Percentiles rank a stretch among this genome's conserved stretches.
Conservation (phyloP, 2,888 invertebrate species). For the Latrodectus hesperus region DNA sequence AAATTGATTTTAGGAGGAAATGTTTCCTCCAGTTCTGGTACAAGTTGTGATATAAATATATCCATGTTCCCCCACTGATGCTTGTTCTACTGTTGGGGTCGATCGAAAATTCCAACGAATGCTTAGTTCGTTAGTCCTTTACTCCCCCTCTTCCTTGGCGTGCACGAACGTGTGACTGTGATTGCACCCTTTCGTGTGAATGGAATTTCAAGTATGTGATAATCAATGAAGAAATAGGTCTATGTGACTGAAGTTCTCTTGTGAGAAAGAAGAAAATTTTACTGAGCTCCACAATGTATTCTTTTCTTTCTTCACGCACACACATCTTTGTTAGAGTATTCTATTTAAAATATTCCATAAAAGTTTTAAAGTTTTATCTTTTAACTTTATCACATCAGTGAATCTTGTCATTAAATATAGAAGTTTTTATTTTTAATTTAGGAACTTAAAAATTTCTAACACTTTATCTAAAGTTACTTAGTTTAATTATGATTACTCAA, state of each 20-base stretch:
- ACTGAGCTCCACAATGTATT: too few relatives aligned
- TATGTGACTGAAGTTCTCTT: neutral
- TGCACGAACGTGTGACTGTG: neutral
- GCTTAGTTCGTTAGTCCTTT: neutral
- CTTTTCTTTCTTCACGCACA: too few relatives aligned
- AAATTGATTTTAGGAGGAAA: neutral
- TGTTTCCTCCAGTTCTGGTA: neutral
- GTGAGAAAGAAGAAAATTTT: neutral
- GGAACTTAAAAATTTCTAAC: too few relatives aligned
- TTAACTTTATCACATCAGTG: too few relatives aligned
- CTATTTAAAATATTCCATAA: too few relatives aligned
- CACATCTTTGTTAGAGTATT: too few relatives aligned
- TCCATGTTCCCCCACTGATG: neutral
- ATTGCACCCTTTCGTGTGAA: neutral
- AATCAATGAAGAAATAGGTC: neutral
- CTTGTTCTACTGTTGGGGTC: neutral
- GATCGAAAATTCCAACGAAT: neutral
- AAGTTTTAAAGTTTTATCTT: too few relatives aligned
- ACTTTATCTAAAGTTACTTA: too few relatives aligned
- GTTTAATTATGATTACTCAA: too few relatives aligned
- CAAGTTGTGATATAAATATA: neutral
- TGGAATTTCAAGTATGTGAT: neutral
- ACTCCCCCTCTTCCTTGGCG: neutral
- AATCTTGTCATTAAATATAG: too few relatives aligned
- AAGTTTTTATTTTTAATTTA: too few relatives aligned